phyloP scores from a whole-genome alignment of 2,113 vertebrate species.

The Otocyon megalotis region DNA sequence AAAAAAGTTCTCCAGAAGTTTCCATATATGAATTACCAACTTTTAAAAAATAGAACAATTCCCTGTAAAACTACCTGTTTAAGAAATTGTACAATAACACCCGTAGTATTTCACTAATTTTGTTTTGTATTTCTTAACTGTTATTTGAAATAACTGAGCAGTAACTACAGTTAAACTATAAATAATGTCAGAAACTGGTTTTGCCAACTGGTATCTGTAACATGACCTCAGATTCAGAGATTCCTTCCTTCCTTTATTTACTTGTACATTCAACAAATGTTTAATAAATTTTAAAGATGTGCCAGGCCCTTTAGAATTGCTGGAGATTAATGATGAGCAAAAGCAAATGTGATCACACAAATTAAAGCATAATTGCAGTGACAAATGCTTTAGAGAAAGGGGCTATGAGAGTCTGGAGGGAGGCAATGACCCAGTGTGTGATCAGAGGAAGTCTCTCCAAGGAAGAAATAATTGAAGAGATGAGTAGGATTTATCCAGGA shows the following conservation, averaged over 20 bases:
- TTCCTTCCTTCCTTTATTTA: background rate
- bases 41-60: background rate
- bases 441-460: background rate
- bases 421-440: background rate
- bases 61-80: background rate
- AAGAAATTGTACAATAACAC: background rate
- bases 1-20: background rate
- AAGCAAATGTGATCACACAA: background rate
- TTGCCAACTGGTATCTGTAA: background rate
- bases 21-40: background rate
- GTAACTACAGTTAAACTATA: background rate
- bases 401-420: accelerated
- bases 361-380: background rate
- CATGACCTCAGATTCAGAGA: background rate
- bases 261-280: background rate
- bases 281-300: background rate
- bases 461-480: background rate
- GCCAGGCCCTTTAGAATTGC: background rate
- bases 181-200: background rate
- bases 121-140: background rate
- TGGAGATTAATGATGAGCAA: background rate
- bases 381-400: background rate
- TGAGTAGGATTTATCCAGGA: background rate
- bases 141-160: background rate
- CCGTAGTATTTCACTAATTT: background rate